These are phyloP conservation scores for Paralinhomoeus sp. DNA, from an alignment of 2,888 invertebrate species.

Conservation along the genomic window DNA sequence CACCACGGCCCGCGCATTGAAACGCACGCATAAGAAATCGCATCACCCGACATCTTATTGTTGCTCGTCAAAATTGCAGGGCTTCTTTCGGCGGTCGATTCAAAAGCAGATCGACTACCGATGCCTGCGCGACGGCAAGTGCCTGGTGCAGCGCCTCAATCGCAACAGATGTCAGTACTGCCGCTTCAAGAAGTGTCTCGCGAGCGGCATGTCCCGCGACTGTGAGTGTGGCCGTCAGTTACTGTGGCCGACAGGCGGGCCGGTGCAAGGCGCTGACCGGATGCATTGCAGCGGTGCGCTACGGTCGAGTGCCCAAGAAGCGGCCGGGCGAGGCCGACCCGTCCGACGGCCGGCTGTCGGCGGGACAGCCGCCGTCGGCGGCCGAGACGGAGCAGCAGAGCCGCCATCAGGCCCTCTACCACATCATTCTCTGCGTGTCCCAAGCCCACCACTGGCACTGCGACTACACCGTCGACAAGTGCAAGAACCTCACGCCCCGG, in stretches of 20 bases:
- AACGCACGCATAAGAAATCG: too few relatives aligned
- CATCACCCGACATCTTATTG: too few relatives aligned
- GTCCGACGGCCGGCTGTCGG: conserved; percentile 17
- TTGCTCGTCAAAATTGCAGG: conserved; percentile 43
- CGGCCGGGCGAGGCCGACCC: conserved; percentile 51
- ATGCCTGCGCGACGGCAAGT: conserved; percentile 75
- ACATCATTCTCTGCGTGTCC: conserved; percentile 52
- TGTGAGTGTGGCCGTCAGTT: conserved; percentile 67
- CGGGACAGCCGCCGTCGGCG: neutral
- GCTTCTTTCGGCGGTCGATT: conserved; percentile 79
- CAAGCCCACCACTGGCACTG: conserved; percentile 63
- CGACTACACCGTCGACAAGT: conserved; percentile 62
- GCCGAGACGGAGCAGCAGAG: conserved; percentile 5
- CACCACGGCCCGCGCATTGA: too few relatives aligned
- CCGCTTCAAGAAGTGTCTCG: conserved; percentile 82
- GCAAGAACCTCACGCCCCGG: conserved; percentile 43
- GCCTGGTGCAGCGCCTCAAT: conserved; percentile 71
- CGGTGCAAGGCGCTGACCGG: neutral
- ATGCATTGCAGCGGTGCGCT: conserved; percentile 56
- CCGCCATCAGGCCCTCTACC: conserved; percentile 44
- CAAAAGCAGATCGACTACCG: conserved; percentile 90
- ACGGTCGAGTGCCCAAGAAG: conserved; percentile 82
- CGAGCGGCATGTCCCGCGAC: conserved; percentile 86
- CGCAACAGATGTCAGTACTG: conserved; percentile 85
- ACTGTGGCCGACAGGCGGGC: conserved; percentile 53